These are phyloP conservation scores for Lepas anatifera DNA, from an alignment of 2,888 invertebrate genomes.

Conservation along the genomic window DNA sequence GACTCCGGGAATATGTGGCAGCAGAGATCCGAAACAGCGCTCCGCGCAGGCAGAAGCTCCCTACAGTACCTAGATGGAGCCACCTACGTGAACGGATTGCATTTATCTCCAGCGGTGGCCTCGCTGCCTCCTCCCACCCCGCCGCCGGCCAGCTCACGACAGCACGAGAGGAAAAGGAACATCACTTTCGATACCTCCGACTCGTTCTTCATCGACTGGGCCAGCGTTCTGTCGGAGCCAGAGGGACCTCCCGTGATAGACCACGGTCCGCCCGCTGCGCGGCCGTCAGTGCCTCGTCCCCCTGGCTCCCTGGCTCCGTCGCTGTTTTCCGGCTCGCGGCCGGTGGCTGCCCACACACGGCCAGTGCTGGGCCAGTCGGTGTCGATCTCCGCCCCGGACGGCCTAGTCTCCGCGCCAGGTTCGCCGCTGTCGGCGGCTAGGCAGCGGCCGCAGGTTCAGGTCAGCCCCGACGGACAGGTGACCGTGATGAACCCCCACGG, in stretches of 20 bases:
- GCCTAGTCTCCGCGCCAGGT: too few relatives aligned
- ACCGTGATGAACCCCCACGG: neutral
- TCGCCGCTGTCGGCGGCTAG: too few relatives aligned
- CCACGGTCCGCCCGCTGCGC: neutral
- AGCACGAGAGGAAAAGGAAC: neutral
- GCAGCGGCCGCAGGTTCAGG: neutral
- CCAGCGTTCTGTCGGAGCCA: neutral
- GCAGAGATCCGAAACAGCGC: too few relatives aligned
- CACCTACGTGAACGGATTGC: neutral
- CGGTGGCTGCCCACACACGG: too few relatives aligned
- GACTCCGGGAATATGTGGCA: too few relatives aligned
- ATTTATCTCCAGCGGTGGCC: neutral
- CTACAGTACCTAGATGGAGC: neutral
- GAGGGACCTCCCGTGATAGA: too few relatives aligned
- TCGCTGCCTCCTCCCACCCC: neutral
- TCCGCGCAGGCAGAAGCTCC: too few relatives aligned
- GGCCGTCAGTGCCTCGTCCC: neutral
- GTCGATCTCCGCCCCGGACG: too few relatives aligned
- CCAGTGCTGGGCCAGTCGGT: too few relatives aligned
- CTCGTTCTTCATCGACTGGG: neutral
- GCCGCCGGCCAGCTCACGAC: too few relatives aligned
- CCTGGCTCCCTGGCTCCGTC: too few relatives aligned
- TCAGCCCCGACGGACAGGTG: neutral
- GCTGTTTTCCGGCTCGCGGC: too few relatives aligned
- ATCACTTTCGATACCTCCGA: conserved; percentile 1